Percentiles rank a stretch among this genome's conserved stretches.
Conservation (phyloP, 2,888 invertebrate genomes). For the Diplazon laetatorius region DNA sequence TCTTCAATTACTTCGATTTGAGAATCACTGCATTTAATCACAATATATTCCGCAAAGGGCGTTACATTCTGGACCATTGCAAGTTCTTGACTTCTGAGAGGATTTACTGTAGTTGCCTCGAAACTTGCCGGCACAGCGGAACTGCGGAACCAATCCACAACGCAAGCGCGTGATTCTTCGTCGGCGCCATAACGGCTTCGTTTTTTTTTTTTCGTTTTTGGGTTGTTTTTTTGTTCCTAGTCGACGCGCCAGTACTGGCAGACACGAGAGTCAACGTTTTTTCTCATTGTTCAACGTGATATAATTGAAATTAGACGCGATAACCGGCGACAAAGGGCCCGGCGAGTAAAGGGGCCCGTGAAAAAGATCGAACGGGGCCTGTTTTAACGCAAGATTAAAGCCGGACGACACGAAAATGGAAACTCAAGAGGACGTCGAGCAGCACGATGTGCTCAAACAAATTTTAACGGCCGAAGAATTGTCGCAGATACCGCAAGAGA, state of each 20-base stretch:
- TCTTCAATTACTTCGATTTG: no score
- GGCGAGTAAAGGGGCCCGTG: conserved; percentile 37
- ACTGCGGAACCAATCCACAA: no score
- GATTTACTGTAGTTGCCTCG: no score
- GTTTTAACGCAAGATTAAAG: not conserved
- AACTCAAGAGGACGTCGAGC: conserved; percentile 80
- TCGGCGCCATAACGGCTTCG: conserved; percentile 1
- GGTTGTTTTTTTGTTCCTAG: conserved; percentile 18
- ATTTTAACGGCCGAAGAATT: conserved; percentile 84
- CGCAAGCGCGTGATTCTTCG: not conserved
- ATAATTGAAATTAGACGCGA: conserved; percentile 4
- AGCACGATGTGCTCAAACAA: conserved; percentile 80
- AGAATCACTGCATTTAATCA: no score
- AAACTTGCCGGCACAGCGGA: no score
- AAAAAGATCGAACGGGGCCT: not conserved
- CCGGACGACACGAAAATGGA: conserved; percentile 68
- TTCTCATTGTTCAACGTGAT: not conserved
- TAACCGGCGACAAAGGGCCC: conserved; percentile 1
- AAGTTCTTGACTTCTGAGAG: no score
- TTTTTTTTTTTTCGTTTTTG: no score
- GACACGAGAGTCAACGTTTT: not conserved
- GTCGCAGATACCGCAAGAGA: conserved; percentile 83
- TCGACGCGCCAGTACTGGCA: conserved; percentile 28
- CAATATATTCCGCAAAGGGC: no score
- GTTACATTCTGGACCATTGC: no score